These are phyloP conservation scores for Natrix natrix DNA, from an alignment of 2,797 vertebrate genomes.

Conservation along the genomic window DNA sequence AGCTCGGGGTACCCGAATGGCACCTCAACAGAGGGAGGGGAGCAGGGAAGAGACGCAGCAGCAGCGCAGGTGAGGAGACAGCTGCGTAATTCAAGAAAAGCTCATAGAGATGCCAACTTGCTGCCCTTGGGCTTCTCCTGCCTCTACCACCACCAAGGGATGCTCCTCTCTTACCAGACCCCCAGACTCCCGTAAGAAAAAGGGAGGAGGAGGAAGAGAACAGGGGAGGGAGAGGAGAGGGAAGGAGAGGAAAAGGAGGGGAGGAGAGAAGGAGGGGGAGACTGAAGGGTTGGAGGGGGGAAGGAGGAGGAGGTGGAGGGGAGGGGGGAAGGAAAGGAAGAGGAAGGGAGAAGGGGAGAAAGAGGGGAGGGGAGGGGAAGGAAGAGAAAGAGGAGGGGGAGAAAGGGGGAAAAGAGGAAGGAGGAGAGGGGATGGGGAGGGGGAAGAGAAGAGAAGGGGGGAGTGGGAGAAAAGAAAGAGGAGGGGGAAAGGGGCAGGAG, in stretches of 20 bases:
- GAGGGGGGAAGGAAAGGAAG: too few species aligned
- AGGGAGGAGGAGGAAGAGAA: not conserved
- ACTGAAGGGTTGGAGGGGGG: too few species aligned
- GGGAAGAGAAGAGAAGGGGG: accelerated
- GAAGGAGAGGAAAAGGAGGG: accelerated
- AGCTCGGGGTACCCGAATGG: not conserved
- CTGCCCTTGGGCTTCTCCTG: not conserved
- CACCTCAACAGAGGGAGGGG: not conserved
- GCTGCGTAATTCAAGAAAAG: not conserved
- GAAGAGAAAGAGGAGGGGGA: accelerated
- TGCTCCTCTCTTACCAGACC: not conserved
- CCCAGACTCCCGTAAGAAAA: not conserved
- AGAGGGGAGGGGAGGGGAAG: accelerated
- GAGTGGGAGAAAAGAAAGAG: too few species aligned
- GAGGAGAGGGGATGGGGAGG: too few species aligned
- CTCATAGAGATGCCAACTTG: not conserved
- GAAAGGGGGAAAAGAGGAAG: accelerated
- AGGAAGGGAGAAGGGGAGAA: too few species aligned
- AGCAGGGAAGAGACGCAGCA: not conserved
- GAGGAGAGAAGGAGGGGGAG: too few species aligned
- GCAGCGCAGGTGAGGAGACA: not conserved
- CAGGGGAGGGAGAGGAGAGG: too few species aligned
- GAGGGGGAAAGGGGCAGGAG: accelerated
- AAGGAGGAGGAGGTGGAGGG: accelerated
- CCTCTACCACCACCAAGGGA: not conserved